phyloP scores from a whole-genome alignment of 2,113 vertebrate genomes.

The Menidia beryllina region DNA sequence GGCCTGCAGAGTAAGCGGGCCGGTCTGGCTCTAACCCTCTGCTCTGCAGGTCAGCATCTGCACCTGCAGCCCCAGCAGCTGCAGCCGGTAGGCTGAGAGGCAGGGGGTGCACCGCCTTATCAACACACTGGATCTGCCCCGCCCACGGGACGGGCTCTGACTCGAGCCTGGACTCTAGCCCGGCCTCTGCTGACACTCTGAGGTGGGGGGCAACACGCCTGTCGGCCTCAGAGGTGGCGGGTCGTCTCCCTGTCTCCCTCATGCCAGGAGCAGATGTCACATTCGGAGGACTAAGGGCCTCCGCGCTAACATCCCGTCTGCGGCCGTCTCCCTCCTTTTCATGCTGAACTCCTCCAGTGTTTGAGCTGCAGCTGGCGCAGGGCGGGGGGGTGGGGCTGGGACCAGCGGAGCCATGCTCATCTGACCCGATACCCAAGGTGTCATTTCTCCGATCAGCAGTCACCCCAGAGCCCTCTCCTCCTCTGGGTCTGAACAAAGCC shows the following conservation, averaged over 20 bases:
- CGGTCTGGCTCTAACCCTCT: conserved; percentile 14
- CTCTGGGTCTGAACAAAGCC: neutral
- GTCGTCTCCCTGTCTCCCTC: neutral
- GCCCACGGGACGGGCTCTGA: neutral
- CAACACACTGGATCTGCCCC: neutral
- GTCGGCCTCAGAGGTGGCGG: neutral
- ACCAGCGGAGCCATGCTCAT: neutral
- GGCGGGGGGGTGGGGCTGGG: neutral
- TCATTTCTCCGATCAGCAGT: neutral
- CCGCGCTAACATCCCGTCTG: neutral
- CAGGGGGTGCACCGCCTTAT: neutral
- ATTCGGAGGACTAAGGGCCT: neutral
- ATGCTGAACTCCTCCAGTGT: neutral
- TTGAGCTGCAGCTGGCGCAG: conserved; percentile 7
- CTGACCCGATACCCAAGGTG: neutral
- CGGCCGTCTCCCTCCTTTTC: neutral
- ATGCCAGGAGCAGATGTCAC: neutral
- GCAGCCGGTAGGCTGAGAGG: neutral
- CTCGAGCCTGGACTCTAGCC: neutral
- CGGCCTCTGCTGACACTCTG: neutral
- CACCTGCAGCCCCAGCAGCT: neutral
- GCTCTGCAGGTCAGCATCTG: conserved; percentile 1
- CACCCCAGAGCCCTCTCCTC: neutral
- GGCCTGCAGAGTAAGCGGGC: neutral
- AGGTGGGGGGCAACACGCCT: neutral